phyloP scores from a whole-genome alignment of 2,113 vertebrate species.

The Lamprotornis superbus region DNA sequence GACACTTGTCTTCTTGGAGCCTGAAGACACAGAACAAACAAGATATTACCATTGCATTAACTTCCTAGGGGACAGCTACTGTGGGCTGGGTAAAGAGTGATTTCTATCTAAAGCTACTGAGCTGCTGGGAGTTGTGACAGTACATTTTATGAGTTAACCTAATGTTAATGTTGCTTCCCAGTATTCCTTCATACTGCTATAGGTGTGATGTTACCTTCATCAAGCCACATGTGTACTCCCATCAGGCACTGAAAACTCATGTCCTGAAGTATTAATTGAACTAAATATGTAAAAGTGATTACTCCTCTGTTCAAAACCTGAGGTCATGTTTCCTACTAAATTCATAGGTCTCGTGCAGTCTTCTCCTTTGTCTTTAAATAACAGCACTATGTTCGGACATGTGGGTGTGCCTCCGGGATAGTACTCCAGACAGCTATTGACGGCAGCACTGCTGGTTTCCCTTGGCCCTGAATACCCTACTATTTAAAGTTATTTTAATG shows the following conservation, averaged over 20 bases:
- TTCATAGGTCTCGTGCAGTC: background rate
- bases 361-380: background rate
- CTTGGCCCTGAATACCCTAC: constrained; percentile 1
- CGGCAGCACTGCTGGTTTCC: background rate
- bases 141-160: background rate
- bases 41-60: background rate
- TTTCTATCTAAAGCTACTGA: background rate
- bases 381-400: background rate
- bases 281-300: background rate
- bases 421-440: background rate
- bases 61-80: background rate
- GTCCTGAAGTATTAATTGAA: background rate
- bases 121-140: background rate
- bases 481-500: constrained; percentile 26
- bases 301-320: background rate
- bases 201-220: background rate
- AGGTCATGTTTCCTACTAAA: background rate
- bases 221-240: fast-evolving
- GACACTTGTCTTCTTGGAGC: background rate
- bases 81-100: background rate
- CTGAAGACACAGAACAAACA: background rate
- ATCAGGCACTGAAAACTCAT: background rate
- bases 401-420: background rate
- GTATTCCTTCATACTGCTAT: background rate
- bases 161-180: background rate